Base-by-base conservation (phyloP, 2,888 invertebrate genomes). In the Agrenia bidenticulata region DNA sequence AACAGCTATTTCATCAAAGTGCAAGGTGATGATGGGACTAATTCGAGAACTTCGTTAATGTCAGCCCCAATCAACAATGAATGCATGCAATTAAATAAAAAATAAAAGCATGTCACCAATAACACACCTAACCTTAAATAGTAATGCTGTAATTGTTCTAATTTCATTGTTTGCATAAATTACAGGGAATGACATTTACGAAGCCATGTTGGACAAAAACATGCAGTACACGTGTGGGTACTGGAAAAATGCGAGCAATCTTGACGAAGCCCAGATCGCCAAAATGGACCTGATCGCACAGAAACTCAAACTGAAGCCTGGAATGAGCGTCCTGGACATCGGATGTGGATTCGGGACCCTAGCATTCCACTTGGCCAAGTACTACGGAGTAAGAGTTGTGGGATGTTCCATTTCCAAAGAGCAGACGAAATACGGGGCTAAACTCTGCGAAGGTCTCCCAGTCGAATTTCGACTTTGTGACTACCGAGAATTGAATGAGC, bases 151-250 rank as follows among this genome's bases (percentile, higher is more conserved):
- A n/a, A n/a, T n/a, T n/a, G n/a, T n/a, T n/a, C n/a, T n/a, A n/a
- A n/a, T n/a, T n/a, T n/a, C n/a, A n/a, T n/a, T n/a, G n/a, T n/a
- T n/a, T n/a, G n/a, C n/a, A n/a, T n/a, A n/a, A n/a, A 11, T 32
- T 32, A 4, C 32, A 32, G 32, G 32, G 11, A 32, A 32, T 32
- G 32, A 32, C 32, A 32, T 32, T 32, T 32, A 32, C 32, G 32
- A 32, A 32, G 32, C 59, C 15, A 69, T 75, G 59, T 42, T 75
- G 61, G 74, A 67, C 50, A 64, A 66, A 15, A 59, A 63, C 15
- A 68, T 72, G 67, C 70, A 69, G 41, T 73, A 74, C 67, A 66
- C 67, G 37, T 73, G 73, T 50, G 74, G 70, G 4, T 74, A 74
- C 62, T 74, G 74, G 74, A 63, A 50, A 26, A 60, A 62, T 7